These are phyloP conservation scores for Clarias batrachus DNA, from an alignment of 2,113 vertebrate species.

Conservation along the genomic window DNA sequence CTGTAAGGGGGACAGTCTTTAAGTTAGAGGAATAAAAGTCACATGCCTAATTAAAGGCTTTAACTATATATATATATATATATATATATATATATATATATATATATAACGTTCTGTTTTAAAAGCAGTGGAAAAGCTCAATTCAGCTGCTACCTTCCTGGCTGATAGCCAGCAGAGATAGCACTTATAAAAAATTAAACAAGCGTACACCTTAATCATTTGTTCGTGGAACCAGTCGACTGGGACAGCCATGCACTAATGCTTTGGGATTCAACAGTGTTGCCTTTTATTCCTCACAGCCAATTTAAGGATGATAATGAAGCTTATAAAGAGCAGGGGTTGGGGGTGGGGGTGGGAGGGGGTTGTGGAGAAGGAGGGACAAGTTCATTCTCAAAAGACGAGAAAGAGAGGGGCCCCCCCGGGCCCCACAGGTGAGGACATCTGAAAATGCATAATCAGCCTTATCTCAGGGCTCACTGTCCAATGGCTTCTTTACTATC, in stretches of 20 bases:
- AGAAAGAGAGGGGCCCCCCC: conserved; percentile 14
- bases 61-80: conserved; percentile 14
- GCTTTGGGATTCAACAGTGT: conserved; percentile 65
- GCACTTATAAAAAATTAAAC: conserved; percentile 74
- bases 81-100: no score
- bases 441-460: conserved; percentile 50
- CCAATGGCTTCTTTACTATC: conserved; percentile 49
- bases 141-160: conserved; percentile 61
- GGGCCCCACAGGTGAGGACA: conserved; percentile 43
- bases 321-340: conserved; percentile 46
- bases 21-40: conserved; percentile 32
- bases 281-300: conserved; percentile 58
- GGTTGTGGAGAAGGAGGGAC: conserved; percentile 20
- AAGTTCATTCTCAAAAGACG: conserved; percentile 19
- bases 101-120: conserved; percentile 43
- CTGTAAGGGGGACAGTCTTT: conserved; percentile 34
- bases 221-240: conserved; percentile 62
- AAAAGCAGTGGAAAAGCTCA: conserved; percentile 58
- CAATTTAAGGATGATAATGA: conserved; percentile 59
- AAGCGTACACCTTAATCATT: conserved; percentile 71
- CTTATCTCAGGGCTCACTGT: conserved; percentile 52
- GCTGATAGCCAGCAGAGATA: conserved; percentile 69
- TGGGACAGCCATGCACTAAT: conserved; percentile 63
- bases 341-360: conserved; percentile 2
- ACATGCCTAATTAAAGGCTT: conserved; percentile 41